Conservation (phyloP, 2,888 invertebrate genomes). For the Agonopterix heracliana region DNA sequence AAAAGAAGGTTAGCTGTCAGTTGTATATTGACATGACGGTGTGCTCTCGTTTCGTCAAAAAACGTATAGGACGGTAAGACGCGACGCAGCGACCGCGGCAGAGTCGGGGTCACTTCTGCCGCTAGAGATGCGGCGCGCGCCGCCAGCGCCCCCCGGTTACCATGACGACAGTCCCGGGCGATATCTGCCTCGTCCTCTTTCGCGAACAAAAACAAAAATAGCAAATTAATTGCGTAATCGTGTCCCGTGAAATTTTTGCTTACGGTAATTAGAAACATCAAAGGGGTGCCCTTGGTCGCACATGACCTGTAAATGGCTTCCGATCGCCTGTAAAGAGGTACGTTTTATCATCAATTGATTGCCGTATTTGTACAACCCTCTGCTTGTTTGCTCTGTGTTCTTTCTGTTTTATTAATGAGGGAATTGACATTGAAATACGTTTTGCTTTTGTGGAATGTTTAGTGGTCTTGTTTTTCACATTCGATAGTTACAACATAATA, state of each 20-base stretch:
- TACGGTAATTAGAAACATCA: conserved; percentile 48
- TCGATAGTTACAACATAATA: too few species aligned
- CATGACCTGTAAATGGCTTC: conserved; percentile 22
- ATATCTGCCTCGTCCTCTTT: conserved; percentile 58
- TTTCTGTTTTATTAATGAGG: conserved; percentile 6
- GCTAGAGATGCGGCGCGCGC: conserved; percentile 64
- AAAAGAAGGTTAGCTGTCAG: conserved; percentile 27
- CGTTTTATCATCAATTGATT: conserved; percentile 18
- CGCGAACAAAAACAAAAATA: conserved; percentile 69
- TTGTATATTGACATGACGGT: conserved; percentile 42
- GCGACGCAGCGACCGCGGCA: conserved; percentile 55
- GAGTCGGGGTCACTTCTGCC: conserved; percentile 62
- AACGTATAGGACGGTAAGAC: conserved; percentile 35
- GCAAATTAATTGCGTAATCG: conserved; percentile 71
- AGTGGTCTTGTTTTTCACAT: too few species aligned
- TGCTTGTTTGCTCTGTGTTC: conserved; percentile 1
- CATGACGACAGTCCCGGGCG: conserved; percentile 66
- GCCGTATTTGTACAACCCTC: conserved; percentile 13
- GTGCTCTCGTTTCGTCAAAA: conserved; percentile 46
- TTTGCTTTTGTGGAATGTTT: conserved; percentile 1
- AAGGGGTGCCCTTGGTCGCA: conserved; percentile 29
- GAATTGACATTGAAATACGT: conserved; percentile 6
- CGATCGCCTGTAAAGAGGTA: conserved; percentile 33
- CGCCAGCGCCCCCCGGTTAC: conserved; percentile 59
- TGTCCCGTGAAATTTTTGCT: conserved; percentile 52